Conservation (phyloP, 2,888 invertebrate species). For the Oconnorella tubifera region DNA sequence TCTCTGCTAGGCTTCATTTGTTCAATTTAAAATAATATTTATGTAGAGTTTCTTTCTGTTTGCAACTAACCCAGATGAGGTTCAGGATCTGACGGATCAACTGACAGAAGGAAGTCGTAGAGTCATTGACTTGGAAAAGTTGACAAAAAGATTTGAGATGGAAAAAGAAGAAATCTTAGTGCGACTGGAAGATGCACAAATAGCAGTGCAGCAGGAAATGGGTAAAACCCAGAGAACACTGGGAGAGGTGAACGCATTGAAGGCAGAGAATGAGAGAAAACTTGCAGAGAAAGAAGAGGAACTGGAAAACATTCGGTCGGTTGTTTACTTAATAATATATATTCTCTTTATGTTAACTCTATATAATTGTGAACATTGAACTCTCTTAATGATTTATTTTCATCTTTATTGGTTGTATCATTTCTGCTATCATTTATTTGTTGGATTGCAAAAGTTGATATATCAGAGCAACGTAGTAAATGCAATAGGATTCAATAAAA, state of each 20-base stretch:
- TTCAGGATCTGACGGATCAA: slow-evolving; percentile 23
- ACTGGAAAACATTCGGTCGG: slow-evolving; percentile 14
- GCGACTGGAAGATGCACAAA: slow-evolving; percentile 19
- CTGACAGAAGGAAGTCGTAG: slow-evolving; percentile 15
- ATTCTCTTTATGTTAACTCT: too few species aligned
- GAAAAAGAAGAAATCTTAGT: slow-evolving; percentile 21
- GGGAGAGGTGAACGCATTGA: slow-evolving; percentile 13
- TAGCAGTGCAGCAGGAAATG: slow-evolving; percentile 21
- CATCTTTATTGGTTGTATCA: too few species aligned
- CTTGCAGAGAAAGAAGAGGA: slow-evolving; percentile 25
- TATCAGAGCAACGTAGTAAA: too few species aligned
- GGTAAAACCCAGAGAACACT: slow-evolving; percentile 15
- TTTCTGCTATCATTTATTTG: too few species aligned
- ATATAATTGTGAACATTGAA: too few species aligned
- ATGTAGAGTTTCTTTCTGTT: too few species aligned
- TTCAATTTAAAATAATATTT: too few species aligned
- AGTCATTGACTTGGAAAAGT: slow-evolving; percentile 18
- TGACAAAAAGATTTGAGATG: slow-evolving; percentile 13
- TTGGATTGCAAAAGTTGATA: too few species aligned
- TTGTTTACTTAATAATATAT: too few species aligned
- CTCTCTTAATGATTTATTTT: too few species aligned
- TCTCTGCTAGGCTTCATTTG: too few species aligned
- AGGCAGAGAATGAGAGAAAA: slow-evolving; percentile 20
- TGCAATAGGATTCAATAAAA: too few species aligned
- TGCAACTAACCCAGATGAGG: slow-evolving; percentile 18